Percentiles rank a stretch among this genome's conserved stretches.
Conservation (phyloP, 2,888 invertebrate genomes). For the Yponomeuta malinellus region DNA sequence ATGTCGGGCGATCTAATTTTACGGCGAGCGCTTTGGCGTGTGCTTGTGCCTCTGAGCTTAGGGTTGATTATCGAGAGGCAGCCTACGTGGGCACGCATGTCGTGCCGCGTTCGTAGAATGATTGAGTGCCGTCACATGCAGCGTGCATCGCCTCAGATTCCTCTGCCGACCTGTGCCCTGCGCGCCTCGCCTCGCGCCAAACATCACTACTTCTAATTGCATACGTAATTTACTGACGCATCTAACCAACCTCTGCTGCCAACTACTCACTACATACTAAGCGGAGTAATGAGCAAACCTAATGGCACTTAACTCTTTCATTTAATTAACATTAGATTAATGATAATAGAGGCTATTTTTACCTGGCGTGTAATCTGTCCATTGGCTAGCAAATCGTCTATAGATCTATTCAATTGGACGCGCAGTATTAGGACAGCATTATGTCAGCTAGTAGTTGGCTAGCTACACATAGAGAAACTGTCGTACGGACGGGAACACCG, state of each 20-base stretch:
- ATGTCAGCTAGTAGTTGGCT: background rate
- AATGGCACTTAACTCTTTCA: conserved; percentile 12
- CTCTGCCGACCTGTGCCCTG: conserved; percentile 47
- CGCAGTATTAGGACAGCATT: background rate
- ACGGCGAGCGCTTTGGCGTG: conserved; percentile 33
- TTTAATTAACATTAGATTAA: conserved; percentile 14
- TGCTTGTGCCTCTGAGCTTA: conserved; percentile 25
- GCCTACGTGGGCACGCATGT: conserved; percentile 22
- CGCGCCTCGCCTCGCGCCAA: conserved; percentile 51
- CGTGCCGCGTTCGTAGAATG: conserved; percentile 35
- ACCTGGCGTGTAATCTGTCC: background rate
- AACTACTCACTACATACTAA: conserved; percentile 21
- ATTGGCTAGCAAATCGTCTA: background rate
- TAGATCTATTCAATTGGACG: background rate
- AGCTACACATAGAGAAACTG: background rate
- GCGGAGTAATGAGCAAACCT: conserved; percentile 7
- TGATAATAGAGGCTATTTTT: conserved; percentile 2
- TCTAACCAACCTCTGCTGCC: conserved; percentile 26
- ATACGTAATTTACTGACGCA: conserved; percentile 33
- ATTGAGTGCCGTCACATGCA: conserved; percentile 61
- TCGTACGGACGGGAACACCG: conserved; percentile 45
- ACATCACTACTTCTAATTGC: conserved; percentile 62
- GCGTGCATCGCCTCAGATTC: conserved; percentile 10
- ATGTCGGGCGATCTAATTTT: conserved; percentile 36
- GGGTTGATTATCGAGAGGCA: background rate